Percentiles rank a stretch among this genome's conserved stretches.
These are phyloP conservation scores for Drosophila ustulata DNA, from an alignment of 2,888 invertebrate species.

Conservation along the genomic window DNA sequence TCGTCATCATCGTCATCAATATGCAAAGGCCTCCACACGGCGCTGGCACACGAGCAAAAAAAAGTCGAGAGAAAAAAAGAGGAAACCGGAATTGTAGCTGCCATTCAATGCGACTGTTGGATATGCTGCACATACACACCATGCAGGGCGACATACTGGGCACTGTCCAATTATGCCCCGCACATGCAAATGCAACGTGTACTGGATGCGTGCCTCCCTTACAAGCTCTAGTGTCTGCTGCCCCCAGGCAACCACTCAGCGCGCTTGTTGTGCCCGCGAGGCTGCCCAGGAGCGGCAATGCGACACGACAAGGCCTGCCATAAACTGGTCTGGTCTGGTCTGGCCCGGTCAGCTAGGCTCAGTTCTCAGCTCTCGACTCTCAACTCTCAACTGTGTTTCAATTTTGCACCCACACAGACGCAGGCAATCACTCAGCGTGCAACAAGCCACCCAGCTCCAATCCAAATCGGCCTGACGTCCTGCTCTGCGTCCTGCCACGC, in stretches of 20 bases:
- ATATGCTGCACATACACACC: conserved; percentile 25
- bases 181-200: conserved; percentile 80
- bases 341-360: conserved; percentile 25
- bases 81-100: conserved; percentile 60
- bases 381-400: conserved; percentile 70
- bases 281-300: conserved; percentile 66
- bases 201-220: conserved; percentile 3
- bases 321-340: conserved; percentile 8
- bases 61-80: conserved; percentile 9
- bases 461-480: conserved; percentile 16
- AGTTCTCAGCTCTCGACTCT: conserved; percentile 54
- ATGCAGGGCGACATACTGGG: conserved; percentile 44
- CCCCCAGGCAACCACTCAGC: conserved; percentile 64
- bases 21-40: conserved; percentile 65
- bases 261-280: conserved; percentile 78
- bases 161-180: conserved; percentile 78
- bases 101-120: conserved; percentile 60
- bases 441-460: conserved; percentile 34
- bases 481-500: conserved; percentile 11
- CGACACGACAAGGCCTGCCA: conserved; percentile 58
- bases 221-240: conserved; percentile 8
- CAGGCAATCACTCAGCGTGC: conserved; percentile 73
- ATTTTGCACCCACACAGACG: conserved; percentile 73
- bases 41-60: conserved; percentile 16
- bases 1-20: conserved; percentile 71